Evolutionary conservation across 1,140 invertebrate species (phyloP), one percentile per base, ranked within the genome.

Genomic region (Bursaphelenchus mucronatus): DNA sequence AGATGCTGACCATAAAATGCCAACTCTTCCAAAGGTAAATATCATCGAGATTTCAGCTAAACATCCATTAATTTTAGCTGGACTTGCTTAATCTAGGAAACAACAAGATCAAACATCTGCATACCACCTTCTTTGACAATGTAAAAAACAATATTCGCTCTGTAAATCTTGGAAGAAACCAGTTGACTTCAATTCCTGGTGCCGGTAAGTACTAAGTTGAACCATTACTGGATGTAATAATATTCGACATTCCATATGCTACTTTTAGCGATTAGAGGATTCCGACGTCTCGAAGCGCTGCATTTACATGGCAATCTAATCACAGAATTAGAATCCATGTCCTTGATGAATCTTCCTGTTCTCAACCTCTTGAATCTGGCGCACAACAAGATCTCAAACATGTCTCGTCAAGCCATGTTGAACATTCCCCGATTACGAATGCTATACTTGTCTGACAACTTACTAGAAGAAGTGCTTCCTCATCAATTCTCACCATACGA

Each of bases 281-380:
- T 80, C 54, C 78, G 76, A 41, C 77, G 79, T 47, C 56, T 80
- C 8, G 65, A 70, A 46, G 72, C 78, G 1, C 62, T 80, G 8
- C 78, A 80, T 64, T 54, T 80, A 51, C 75, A 80, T 66, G 75
- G 70, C 59, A 80, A 80, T 57, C 44, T 61, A 46, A 73, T 80
- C 30, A 21, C 56, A 15, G 46, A 61, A 55, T 49, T 80, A 15
- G 70, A 69, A 10, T 56, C 76, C 40, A 63, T 80, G 2, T 70
- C 78, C n/a, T 81, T 80, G 56, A 71, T 80, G 66, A 80, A 80
- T 49, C 62, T 80, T 15, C 78, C 78, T 8, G 68, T 80, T 10
- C 50, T 80, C 6, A 74, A 69, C 15, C 64, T 80, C 5, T 64
- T 80, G 4, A 80, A 80, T 57, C 57, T 80, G 61, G 78, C 78